Evolutionary conservation across 2,888 invertebrate genomes (phyloP), one percentile per base, ranked within the genome.

Genomic region (Oegoconia quadripuncta): DNA sequence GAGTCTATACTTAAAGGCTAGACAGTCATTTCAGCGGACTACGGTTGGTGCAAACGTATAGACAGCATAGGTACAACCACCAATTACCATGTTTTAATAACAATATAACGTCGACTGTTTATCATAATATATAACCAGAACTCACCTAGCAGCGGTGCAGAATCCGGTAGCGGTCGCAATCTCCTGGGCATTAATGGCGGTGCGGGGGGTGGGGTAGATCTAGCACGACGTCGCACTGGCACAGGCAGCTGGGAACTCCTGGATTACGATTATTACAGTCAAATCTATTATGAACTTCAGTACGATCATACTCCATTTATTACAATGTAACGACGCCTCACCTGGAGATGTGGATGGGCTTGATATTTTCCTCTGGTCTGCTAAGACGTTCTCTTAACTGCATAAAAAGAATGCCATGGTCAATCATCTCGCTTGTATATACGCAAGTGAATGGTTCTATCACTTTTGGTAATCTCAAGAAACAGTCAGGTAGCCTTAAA

Each of bases 71-170:
- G n/a, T n/a, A n/a, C n/a, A n/a, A n/a, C n/a, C n/a, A n/a, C n/a
- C n/a, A n/a, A n/a, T n/a, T n/a, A n/a, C n/a, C n/a, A n/a, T n/a
- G n/a, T n/a, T n/a, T n/a, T n/a, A n/a, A n/a, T n/a, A n/a, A n/a
- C n/a, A n/a, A n/a, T n/a, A n/a, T n/a, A n/a, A 20, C 20, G 3
- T 3, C 5, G 7, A 7, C 9, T 23, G n/a, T 9, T 23, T 12
- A 27, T 16, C 3, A 17, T 11, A 9, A 7, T 3, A 13, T 14
- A 16, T 12, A 26, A 8, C 4, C 6, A 26, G 17, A n/a, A 37
- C 58, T 55, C 60, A 82, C 86, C 89, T 63, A 77, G 81, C 31
- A 84, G 47, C 2, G 87, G 87, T 4, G 87, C 87, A 1, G 87
- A 87, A 46, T 87, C 87, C 0, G 87, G 81, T 28, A 87, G 52